Conservation (phyloP, 2,888 invertebrate species). For the Philereme vetulata region DNA sequence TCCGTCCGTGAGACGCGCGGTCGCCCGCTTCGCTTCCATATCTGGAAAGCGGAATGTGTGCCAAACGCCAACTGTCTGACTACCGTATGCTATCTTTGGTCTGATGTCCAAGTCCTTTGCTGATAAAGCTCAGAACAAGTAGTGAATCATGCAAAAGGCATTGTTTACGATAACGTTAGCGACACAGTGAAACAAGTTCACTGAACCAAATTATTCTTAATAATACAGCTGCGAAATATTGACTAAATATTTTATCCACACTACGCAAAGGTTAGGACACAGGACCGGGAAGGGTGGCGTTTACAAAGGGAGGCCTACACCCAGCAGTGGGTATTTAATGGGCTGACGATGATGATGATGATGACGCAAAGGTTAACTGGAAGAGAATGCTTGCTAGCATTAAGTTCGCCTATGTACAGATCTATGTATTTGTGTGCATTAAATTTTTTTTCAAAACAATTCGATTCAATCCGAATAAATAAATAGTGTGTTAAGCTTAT, state of each 20-base stretch:
- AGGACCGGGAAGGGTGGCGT: too few relatives aligned
- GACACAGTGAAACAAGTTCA: conserved; percentile 26
- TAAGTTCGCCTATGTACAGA: too few relatives aligned
- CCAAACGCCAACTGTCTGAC: conserved; percentile 68
- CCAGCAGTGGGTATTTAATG: too few relatives aligned
- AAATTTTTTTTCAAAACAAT: too few relatives aligned
- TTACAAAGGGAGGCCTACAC: too few relatives aligned
- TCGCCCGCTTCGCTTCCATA: conserved; percentile 68
- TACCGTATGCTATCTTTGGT: conserved; percentile 50
- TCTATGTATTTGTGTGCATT: too few relatives aligned
- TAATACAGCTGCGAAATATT: conserved; percentile 8
- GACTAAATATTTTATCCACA: background rate
- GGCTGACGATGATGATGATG: too few relatives aligned
- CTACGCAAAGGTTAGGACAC: too few relatives aligned
- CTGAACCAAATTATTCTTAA: conserved; percentile 22
- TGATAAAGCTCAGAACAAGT: conserved; percentile 32
- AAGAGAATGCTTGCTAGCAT: too few relatives aligned
- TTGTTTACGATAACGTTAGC: conserved; percentile 22
- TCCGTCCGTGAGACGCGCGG: conserved; percentile 65
- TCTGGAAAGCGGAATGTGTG: conserved; percentile 74
- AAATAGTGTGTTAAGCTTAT: too few relatives aligned
- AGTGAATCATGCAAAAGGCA: conserved; percentile 34
- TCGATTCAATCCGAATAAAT: too few relatives aligned
- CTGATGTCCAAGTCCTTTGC: conserved; percentile 26
- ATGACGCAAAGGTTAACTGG: too few relatives aligned